Evolutionary conservation across 2,888 invertebrate species (phyloP).

Genomic region (Drosophila leonis): DNA sequence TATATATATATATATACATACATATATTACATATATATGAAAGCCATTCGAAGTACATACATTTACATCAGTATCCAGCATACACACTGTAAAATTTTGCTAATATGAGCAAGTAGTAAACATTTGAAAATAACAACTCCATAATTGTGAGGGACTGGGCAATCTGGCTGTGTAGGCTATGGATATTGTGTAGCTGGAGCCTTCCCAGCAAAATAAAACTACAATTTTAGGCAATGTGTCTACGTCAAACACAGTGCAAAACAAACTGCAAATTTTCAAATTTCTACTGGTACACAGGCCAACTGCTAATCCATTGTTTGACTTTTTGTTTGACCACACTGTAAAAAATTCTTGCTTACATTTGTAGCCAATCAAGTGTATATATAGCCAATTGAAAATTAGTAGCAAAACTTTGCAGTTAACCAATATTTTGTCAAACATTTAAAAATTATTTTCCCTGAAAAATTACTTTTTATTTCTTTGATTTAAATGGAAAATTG

Average conservation of each 20-base stretch:
- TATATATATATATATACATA: constrained; percentile 4
- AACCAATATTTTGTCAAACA: neutral
- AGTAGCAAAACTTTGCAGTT: neutral
- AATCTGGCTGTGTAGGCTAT: constrained; percentile 15
- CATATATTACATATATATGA: constrained; percentile 10
- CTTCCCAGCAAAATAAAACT: constrained; percentile 39
- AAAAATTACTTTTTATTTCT: neutral
- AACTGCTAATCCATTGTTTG: constrained; percentile 36
- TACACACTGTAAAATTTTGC: constrained; percentile 12
- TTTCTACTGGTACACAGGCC: constrained; percentile 22
- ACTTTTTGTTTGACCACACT: constrained; percentile 31
- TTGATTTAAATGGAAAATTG: neutral
- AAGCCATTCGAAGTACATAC: constrained; percentile 5
- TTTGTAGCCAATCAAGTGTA: neutral
- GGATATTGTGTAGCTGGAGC: neutral
- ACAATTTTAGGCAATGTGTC: constrained; percentile 66
- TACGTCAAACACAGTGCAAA: constrained; percentile 68
- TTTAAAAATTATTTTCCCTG: neutral
- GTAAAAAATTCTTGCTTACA: neutral
- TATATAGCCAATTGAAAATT: neutral
- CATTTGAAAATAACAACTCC: constrained; percentile 47
- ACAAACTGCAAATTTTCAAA: constrained; percentile 63
- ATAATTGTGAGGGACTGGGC: constrained; percentile 52
- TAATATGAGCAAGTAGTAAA: constrained; percentile 29
- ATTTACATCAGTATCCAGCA: neutral